Conservation (phyloP, 2,797 vertebrate species). For the Petrocephalus sullivani region DNA sequence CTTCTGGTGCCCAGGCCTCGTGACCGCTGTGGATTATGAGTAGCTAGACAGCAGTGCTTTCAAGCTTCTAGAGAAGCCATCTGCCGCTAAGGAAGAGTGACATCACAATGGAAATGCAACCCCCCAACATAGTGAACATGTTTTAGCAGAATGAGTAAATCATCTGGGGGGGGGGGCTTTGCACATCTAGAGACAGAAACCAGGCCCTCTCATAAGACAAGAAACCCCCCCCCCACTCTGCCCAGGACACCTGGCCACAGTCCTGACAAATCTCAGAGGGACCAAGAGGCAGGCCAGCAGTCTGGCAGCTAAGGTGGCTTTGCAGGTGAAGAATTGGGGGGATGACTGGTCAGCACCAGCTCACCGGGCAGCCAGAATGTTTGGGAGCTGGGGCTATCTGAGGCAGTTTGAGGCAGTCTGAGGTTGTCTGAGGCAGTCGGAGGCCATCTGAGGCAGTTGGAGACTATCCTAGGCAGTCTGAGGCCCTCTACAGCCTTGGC, state of each 20-base stretch:
- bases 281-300: neutral
- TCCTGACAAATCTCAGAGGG: neutral
- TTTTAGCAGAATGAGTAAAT: constrained; percentile 10
- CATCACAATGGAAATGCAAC: neutral
- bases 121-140: neutral
- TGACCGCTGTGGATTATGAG: neutral
- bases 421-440: too few relatives aligned
- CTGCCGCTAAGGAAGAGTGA: neutral
- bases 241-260: neutral
- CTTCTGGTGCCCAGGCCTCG: neutral
- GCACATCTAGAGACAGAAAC: neutral
- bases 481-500: too few relatives aligned
- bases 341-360: neutral
- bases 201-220: neutral
- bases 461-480: too few relatives aligned
- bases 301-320: neutral
- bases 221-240: neutral
- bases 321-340: neutral
- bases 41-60: neutral
- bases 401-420: too few relatives aligned
- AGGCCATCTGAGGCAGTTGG: too few relatives aligned
- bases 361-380: neutral
- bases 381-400: neutral
- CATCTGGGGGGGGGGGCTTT: neutral
- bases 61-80: neutral